Evolutionary conservation across 2,113 vertebrate genomes (phyloP).

Genomic region (Ranitomeya variabilis): DNA sequence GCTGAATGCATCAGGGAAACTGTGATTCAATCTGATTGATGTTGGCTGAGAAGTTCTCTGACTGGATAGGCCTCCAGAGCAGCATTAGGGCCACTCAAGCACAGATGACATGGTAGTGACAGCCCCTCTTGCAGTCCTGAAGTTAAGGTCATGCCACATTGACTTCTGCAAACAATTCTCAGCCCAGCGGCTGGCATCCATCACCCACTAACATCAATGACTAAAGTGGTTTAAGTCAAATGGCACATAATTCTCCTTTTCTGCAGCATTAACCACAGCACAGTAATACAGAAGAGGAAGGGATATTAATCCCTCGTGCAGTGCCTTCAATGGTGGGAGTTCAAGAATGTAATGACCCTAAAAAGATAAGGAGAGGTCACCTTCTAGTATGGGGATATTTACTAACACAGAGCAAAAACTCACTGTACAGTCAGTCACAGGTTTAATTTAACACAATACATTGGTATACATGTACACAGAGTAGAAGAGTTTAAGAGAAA

Average conservation of each 20-base stretch:
- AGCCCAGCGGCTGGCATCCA: constrained; percentile 67
- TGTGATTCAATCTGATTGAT: constrained; percentile 49
- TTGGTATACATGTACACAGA: neutral
- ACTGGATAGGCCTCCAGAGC: constrained; percentile 34
- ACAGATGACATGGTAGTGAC: constrained; percentile 50
- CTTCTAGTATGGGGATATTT: constrained; percentile 18
- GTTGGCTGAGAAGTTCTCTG: constrained; percentile 30
- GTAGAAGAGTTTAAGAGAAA: neutral
- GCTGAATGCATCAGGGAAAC: constrained; percentile 1
- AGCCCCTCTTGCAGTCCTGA: constrained; percentile 40
- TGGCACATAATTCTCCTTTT: constrained; percentile 60
- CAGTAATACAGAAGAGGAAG: neutral
- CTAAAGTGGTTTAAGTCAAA: constrained; percentile 67
- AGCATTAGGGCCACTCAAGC: constrained; percentile 49
- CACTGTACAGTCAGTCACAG: neutral
- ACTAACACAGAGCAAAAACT: neutral
- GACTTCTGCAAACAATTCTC: constrained; percentile 69
- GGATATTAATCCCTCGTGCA: constrained; percentile 27
- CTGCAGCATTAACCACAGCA: constrained; percentile 24
- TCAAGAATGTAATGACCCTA: constrained; percentile 1
- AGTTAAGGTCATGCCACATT: constrained; percentile 65
- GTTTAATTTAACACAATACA: neutral
- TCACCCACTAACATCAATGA: constrained; percentile 65
- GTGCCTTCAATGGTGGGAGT: neutral
- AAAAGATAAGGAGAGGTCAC: constrained; percentile 5